A percentile compares a stretch with the other conserved stretches of the same genome.
Evolutionary conservation across 2,113 vertebrate species (phyloP).

Genomic region (Mormoops blainvillei): DNA sequence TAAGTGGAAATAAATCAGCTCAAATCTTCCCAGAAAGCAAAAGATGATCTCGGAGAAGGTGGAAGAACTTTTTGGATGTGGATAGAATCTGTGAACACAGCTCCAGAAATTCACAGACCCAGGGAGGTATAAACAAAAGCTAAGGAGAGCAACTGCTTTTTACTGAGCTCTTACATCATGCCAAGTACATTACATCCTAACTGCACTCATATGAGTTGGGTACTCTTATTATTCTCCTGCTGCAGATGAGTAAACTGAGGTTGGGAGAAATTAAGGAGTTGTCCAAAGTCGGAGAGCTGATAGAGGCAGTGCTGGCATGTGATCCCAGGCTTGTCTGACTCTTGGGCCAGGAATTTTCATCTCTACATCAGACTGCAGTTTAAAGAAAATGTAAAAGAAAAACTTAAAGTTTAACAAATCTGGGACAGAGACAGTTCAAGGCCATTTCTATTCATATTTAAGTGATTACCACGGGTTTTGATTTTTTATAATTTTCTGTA

Average conservation of each 20-base stretch:
- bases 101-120: neutral
- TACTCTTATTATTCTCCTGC: neutral
- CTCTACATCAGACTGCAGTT: neutral
- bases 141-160: neutral
- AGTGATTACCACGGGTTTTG: neutral
- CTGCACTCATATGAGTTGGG: neutral
- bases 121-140: neutral
- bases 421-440: slow-evolving; percentile 32
- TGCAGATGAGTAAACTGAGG: neutral
- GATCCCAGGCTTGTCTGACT: neutral
- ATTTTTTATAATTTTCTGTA: slow-evolving; percentile 35
- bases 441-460: slow-evolving; percentile 37
- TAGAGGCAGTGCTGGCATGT: neutral
- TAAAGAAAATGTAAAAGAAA: neutral
- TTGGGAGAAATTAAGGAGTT: neutral
- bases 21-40: neutral
- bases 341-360: neutral
- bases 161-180: neutral
- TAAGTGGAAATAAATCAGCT: neutral
- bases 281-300: neutral
- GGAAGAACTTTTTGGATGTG: neutral
- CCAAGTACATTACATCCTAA: neutral
- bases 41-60: neutral
- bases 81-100: neutral
- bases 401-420: neutral